Percentiles rank a stretch among this genome's conserved stretches.
phyloP scores from a whole-genome alignment of 1,140 invertebrate species.

The Orchesella cincta region DNA sequence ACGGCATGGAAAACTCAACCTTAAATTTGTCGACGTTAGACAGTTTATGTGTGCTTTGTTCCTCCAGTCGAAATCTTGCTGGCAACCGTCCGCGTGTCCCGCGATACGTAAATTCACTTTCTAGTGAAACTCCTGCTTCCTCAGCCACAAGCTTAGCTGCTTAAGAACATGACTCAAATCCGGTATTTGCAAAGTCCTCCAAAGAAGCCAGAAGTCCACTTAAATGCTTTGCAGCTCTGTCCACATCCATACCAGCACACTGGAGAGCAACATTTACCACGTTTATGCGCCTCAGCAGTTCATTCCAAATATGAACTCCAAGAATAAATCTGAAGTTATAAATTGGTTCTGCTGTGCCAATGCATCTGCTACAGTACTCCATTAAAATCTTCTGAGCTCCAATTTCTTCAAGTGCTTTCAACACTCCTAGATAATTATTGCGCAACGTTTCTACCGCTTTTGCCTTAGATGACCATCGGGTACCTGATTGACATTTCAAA shows the following conservation, averaged over 20 bases:
- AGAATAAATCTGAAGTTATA: neutral
- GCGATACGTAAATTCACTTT: too few relatives aligned
- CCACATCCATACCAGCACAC: neutral
- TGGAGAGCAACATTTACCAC: neutral
- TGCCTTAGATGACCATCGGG: conserved; percentile 1
- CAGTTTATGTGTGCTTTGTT: too few relatives aligned
- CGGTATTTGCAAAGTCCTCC: neutral
- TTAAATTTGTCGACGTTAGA: too few relatives aligned
- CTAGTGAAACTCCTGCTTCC: neutral
- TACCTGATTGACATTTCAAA: neutral
- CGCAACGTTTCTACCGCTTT: neutral
- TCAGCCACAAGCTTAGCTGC: neutral
- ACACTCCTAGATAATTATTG: too few relatives aligned
- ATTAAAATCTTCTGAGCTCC: neutral
- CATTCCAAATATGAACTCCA: neutral
- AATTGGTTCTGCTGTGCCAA: neutral
- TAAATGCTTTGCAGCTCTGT: neutral
- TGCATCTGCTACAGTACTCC: neutral
- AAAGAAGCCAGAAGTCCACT: neutral
- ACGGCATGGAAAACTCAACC: too few relatives aligned
- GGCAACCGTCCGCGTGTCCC: too few relatives aligned
- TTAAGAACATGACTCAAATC: neutral
- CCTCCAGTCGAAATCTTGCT: too few relatives aligned
- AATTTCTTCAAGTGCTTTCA: too few relatives aligned
- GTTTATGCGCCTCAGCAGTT: neutral